Evolutionary conservation across 2,888 invertebrate genomes (phyloP).

Genomic region (Sceliomorpha sp.): DNA sequence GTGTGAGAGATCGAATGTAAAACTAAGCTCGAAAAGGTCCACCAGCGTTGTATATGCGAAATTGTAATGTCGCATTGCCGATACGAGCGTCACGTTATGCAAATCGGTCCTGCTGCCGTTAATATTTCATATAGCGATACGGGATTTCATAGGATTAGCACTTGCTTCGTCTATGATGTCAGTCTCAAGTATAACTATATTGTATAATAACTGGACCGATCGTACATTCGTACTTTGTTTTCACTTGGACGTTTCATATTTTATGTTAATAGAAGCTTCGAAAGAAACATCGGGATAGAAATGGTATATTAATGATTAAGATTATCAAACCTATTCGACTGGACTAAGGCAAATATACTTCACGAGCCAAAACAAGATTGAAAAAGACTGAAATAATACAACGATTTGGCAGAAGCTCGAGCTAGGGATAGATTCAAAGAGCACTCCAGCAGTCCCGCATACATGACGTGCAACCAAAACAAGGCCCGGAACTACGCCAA

Average conservation of each 20-base stretch:
- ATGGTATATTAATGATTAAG: too few relatives aligned
- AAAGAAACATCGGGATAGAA: too few relatives aligned
- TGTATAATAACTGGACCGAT: conserved; percentile 39
- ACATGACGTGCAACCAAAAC: too few relatives aligned
- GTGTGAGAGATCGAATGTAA: conserved; percentile 60
- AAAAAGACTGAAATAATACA: too few relatives aligned
- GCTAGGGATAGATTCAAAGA: too few relatives aligned
- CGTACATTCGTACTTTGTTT: conserved; percentile 43
- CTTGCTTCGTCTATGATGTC: conserved; percentile 54
- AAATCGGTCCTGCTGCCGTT: conserved; percentile 56
- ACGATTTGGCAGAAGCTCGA: too few relatives aligned
- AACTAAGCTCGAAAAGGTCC: conserved; percentile 59
- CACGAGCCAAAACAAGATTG: too few relatives aligned
- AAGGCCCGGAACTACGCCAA: too few relatives aligned
- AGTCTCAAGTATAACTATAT: conserved; percentile 53
- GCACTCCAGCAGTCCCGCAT: too few relatives aligned
- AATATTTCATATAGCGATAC: conserved; percentile 55
- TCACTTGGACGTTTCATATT: conserved; percentile 11
- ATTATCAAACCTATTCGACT: too few relatives aligned
- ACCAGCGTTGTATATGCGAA: conserved; percentile 53
- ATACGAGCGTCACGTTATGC: conserved; percentile 58
- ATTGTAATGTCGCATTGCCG: conserved; percentile 57
- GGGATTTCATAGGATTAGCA: conserved; percentile 54
- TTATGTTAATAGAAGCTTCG: conserved; percentile 59
- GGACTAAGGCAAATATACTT: too few relatives aligned